Conservation (phyloP, 2,113 vertebrate species). For the Lichenostomus cassidix region DNA sequence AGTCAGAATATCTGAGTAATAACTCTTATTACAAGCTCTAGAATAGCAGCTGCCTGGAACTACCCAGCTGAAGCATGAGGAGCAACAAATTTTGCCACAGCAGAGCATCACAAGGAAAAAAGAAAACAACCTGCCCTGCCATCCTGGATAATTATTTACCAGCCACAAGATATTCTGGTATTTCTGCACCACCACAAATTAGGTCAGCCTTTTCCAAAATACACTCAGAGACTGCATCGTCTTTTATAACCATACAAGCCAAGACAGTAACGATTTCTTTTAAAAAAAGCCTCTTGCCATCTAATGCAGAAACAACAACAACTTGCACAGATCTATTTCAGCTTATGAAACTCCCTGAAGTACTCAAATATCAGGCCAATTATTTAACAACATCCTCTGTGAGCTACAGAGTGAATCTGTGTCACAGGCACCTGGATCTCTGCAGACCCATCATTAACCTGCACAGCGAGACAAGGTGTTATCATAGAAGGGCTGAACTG, state of each 20-base stretch:
- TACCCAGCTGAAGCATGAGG: background rate
- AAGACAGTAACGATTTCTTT: background rate
- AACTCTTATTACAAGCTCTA: background rate
- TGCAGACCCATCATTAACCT: background rate
- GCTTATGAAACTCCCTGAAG: conserved; percentile 10
- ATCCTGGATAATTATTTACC: conserved; percentile 33
- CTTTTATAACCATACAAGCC: background rate
- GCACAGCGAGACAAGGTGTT: background rate
- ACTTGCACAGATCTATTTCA: conserved; percentile 6
- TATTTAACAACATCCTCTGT: background rate
- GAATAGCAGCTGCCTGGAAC: background rate
- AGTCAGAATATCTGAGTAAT: background rate
- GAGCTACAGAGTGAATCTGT: background rate
- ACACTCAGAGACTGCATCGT: background rate
- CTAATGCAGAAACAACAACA: background rate
- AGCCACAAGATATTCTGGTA: background rate
- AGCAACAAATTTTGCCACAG: background rate
- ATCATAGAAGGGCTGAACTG: background rate
- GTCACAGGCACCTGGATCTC: background rate
- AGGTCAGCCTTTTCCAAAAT: background rate
- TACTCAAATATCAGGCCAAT: conserved; percentile 5
- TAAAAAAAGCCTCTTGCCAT: background rate
- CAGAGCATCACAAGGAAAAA: background rate
- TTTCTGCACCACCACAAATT: background rate
- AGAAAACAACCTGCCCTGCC: background rate